A percentile compares a stretch with the other conserved stretches of the same genome.
Evolutionary conservation across 2,113 vertebrate species (phyloP).

Genomic region (Corythornis vintsioides): DNA sequence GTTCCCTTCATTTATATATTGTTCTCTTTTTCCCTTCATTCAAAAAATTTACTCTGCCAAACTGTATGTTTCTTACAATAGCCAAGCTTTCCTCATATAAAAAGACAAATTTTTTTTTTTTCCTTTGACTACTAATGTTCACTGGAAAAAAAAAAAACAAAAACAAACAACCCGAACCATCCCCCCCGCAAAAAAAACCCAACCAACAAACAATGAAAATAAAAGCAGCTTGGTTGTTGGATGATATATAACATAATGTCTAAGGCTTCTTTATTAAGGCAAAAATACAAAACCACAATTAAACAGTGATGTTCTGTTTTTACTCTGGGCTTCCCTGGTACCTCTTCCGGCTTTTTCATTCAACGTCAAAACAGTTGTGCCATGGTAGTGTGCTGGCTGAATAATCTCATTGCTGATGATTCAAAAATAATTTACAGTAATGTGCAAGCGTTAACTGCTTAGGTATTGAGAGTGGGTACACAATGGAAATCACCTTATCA

Average conservation of each 20-base stretch:
- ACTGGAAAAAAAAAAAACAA: not conserved
- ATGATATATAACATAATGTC: not conserved
- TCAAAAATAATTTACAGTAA: not conserved
- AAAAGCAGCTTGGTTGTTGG: not conserved
- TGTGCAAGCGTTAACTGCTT: rapidly evolving
- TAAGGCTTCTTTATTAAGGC: not conserved
- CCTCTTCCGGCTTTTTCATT: not conserved
- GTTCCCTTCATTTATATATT: not conserved
- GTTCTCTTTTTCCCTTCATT: not conserved
- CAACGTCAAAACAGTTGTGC: not conserved
- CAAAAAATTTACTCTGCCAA: not conserved
- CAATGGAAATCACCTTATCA: not conserved
- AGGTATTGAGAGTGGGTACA: not conserved
- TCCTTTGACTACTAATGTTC: not conserved
- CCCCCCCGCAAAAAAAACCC: no score
- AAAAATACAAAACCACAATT: not conserved
- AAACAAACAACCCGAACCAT: no score
- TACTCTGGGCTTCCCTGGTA: not conserved
- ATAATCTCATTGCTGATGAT: not conserved
- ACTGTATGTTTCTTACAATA: not conserved
- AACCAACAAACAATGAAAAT: not conserved
- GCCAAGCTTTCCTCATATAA: not conserved
- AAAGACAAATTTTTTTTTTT: not conserved
- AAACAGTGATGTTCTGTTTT: not conserved
- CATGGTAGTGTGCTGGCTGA: not conserved